Evolutionary conservation across 2,888 invertebrate genomes (phyloP).

Genomic region (Drosophila crucigera): DNA sequence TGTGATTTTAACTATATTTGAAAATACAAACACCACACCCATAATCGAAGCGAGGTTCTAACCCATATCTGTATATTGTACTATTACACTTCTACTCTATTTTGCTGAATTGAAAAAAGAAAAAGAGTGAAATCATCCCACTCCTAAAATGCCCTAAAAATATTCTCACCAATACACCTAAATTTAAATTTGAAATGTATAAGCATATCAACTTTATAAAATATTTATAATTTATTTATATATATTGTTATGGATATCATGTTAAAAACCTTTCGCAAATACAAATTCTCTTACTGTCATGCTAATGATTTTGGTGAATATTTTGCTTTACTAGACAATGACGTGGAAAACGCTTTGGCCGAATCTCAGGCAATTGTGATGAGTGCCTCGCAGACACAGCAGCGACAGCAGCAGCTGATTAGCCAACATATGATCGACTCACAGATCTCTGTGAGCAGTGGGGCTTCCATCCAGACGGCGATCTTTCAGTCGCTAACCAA

Average conservation of each 20-base stretch:
- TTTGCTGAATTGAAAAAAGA: not conserved
- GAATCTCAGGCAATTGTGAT: conserved; percentile 82
- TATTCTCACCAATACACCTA: not conserved
- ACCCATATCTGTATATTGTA: not conserved
- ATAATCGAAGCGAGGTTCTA: not conserved
- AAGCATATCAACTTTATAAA: not conserved
- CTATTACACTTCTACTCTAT: not conserved
- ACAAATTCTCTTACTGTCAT: not conserved
- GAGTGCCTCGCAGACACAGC: conserved; percentile 78
- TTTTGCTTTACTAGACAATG: conserved; percentile 71
- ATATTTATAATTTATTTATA: not conserved
- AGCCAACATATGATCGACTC: conserved; percentile 84
- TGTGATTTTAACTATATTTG: not conserved
- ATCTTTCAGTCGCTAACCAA: conserved; percentile 82
- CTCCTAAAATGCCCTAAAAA: not conserved
- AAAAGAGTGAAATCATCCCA: not conserved
- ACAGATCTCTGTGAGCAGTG: conserved; percentile 84
- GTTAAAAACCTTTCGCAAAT: not conserved
- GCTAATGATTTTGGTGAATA: conserved; percentile 10
- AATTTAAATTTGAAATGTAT: not conserved
- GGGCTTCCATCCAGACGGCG: conserved; percentile 84
- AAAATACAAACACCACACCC: not conserved
- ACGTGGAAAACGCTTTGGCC: conserved; percentile 79
- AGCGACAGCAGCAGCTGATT: conserved; percentile 69
- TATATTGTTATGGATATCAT: not conserved